Evolutionary conservation across 2,888 invertebrate genomes (phyloP).

Genomic region (Tridacna crocea): DNA sequence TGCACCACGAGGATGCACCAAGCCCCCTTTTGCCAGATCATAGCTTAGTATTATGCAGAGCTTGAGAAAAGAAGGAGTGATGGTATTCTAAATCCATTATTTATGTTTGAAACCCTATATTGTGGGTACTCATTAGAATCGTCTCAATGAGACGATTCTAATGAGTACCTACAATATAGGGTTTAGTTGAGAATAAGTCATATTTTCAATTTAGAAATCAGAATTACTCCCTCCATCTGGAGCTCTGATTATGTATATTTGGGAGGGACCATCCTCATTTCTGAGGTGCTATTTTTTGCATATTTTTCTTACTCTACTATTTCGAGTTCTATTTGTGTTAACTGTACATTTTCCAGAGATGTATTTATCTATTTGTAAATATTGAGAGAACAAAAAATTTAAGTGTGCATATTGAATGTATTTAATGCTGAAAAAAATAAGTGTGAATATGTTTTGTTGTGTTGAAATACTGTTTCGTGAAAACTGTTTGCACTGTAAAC

Average conservation of each 20-base stretch:
- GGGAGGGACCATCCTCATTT: background rate
- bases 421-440: background rate
- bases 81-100: no score
- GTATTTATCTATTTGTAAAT: background rate
- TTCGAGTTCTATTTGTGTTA: background rate
- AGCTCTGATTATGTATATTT: background rate
- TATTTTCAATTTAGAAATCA: no score
- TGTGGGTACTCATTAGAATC: no score
- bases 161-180: no score
- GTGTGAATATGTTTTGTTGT: conserved; percentile 6
- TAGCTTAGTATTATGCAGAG: no score
- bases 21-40: no score
- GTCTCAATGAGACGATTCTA: no score
- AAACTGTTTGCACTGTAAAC: conserved; percentile 2
- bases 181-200: no score
- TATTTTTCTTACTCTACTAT: background rate
- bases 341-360: background rate
- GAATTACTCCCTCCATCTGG: no score
- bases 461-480: conserved; percentile 1
- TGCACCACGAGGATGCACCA: no score
- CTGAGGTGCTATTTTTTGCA: background rate
- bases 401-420: conserved; percentile 11
- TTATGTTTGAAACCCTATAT: no score
- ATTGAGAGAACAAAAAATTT: background rate
- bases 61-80: no score